Percentiles rank a stretch among this genome's conserved stretches.
Evolutionary conservation across 2,888 invertebrate genomes (phyloP).

Genomic region (Parnassius glacialis): DNA sequence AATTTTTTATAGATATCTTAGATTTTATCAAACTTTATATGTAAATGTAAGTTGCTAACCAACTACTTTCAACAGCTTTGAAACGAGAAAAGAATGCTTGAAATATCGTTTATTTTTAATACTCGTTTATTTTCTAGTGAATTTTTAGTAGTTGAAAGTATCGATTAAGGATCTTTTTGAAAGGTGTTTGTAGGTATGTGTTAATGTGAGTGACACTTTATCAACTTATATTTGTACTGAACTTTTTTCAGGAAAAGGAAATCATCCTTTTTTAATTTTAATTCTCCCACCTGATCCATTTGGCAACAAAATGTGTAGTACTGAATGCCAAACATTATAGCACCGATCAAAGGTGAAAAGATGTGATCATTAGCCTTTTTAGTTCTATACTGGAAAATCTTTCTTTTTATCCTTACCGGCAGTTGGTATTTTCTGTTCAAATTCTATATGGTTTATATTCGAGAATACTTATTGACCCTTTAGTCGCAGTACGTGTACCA

Average conservation of each 20-base stretch:
- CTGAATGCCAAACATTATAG: slow-evolving; percentile 8
- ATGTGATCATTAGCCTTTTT: background rate
- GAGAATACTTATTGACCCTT: slow-evolving; percentile 5
- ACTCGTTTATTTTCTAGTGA: too few species aligned
- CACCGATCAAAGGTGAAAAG: background rate
- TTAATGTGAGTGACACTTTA: too few species aligned
- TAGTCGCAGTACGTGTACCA: slow-evolving; percentile 1
- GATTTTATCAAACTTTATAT: slow-evolving; percentile 12
- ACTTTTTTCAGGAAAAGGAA: slow-evolving; percentile 15
- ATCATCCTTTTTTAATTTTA: slow-evolving; percentile 5
- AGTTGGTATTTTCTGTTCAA: background rate
- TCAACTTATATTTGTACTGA: too few species aligned
- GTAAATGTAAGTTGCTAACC: slow-evolving; percentile 14
- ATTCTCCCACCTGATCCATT: slow-evolving; percentile 21
- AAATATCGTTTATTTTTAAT: background rate
- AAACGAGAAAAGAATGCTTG: slow-evolving; percentile 3
- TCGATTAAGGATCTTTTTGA: too few species aligned
- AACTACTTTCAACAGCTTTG: background rate
- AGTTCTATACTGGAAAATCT: background rate
- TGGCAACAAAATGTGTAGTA: slow-evolving; percentile 8
- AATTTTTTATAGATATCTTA: slow-evolving; percentile 8
- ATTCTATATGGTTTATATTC: slow-evolving; percentile 2
- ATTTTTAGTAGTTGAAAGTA: too few species aligned
- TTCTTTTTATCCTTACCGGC: background rate
- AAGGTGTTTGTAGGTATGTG: too few species aligned